Evolutionary conservation across 2,797 vertebrate genomes (phyloP).

Genomic region (Scolopax bukidnonensis): DNA sequence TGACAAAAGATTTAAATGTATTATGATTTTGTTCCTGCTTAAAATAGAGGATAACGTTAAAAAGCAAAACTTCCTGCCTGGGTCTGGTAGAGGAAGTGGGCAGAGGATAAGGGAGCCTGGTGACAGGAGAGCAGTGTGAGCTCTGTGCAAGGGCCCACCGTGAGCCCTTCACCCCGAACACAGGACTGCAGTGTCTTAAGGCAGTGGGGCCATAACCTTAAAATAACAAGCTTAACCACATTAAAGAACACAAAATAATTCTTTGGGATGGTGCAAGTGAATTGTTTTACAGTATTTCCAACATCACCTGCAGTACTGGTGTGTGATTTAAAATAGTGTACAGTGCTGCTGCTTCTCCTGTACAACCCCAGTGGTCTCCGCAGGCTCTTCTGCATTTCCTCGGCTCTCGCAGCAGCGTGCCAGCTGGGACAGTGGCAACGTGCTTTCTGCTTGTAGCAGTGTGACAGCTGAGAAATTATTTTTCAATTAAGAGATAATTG

Average conservation of each 20-base stretch:
- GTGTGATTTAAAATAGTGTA: background rate
- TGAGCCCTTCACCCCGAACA: background rate
- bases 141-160: accelerated
- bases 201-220: background rate
- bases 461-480: slow-evolving; percentile 26
- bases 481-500: slow-evolving; percentile 47
- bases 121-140: background rate
- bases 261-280: background rate
- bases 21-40: background rate
- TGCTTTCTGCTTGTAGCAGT: background rate
- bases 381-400: background rate
- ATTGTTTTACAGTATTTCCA: background rate
- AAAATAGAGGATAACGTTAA: slow-evolving; percentile 22
- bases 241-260: background rate
- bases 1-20: background rate
- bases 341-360: background rate
- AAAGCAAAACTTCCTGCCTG: slow-evolving; percentile 42
- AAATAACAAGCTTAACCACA: background rate
- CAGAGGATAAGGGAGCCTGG: background rate
- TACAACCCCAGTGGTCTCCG: background rate
- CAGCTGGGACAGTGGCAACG: background rate
- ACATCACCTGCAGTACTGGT: background rate
- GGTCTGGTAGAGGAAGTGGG: slow-evolving; percentile 13
- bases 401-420: accelerated
- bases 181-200: background rate